phyloP scores from a whole-genome alignment of 1,140 invertebrate genomes.

The Tetraneura akinire region DNA sequence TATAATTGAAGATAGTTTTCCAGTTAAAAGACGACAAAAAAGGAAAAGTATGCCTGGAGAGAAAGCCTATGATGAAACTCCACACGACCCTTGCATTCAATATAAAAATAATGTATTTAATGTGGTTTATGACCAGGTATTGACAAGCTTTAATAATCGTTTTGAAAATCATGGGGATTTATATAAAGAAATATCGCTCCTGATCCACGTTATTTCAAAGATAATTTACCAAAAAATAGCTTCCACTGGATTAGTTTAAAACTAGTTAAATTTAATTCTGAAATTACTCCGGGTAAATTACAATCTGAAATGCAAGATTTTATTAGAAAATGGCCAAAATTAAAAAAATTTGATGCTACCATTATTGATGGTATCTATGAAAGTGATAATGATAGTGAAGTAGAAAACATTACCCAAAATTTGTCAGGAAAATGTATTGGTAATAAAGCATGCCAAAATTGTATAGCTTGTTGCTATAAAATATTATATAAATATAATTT shows the following conservation, averaged over 20 bases:
- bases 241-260: background rate
- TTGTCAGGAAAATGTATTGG: background rate
- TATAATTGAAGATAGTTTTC: background rate
- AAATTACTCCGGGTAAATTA: background rate
- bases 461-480: background rate
- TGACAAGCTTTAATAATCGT: background rate
- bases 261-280: background rate
- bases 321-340: constrained; percentile 5
- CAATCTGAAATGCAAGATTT: background rate
- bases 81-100: background rate
- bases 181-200: background rate
- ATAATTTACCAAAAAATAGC: background rate
- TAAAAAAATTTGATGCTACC: background rate
- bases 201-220: background rate
- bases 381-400: background rate
- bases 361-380: background rate
- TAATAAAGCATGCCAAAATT: background rate
- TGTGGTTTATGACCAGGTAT: background rate
- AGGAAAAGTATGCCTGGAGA: background rate
- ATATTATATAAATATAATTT: constrained; percentile 2
- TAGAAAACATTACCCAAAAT: background rate
- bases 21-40: background rate
- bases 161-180: background rate
- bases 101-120: background rate
- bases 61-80: background rate